Conservation (phyloP, 2,888 invertebrate genomes). For the Rotaria magnacalcarata region DNA sequence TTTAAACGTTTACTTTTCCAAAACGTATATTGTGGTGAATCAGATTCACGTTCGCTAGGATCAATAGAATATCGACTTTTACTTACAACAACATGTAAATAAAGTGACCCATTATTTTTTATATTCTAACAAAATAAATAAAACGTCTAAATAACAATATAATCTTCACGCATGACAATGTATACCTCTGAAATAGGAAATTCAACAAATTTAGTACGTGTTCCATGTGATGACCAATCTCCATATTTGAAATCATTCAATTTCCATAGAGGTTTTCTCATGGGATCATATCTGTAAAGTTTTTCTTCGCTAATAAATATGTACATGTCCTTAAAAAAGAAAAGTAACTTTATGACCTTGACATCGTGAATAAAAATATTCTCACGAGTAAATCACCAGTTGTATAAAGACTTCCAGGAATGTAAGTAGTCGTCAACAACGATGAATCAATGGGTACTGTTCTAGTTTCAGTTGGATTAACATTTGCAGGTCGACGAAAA, state of each 20-base stretch:
- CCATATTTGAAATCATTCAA: constrained; percentile 38
- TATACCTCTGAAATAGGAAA: constrained; percentile 36
- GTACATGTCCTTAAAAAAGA: constrained; percentile 68
- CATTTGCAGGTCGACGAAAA: constrained; percentile 67
- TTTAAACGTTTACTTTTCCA: constrained; percentile 65
- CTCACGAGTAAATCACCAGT: constrained; percentile 73
- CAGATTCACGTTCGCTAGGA: constrained; percentile 63
- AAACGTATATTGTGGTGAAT: constrained; percentile 41
- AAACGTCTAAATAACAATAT: too few species aligned
- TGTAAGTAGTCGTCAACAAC: not conserved
- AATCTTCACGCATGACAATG: too few species aligned
- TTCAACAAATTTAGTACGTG: constrained; percentile 10
- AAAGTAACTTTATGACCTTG: too few species aligned
- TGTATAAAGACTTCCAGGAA: constrained; percentile 57
- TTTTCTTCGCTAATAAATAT: constrained; percentile 78
- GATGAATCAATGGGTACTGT: constrained; percentile 46
- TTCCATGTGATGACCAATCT: constrained; percentile 40
- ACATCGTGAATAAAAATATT: not conserved
- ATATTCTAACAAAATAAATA: constrained; percentile 2
- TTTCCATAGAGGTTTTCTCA: constrained; percentile 48
- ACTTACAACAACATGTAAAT: constrained; percentile 81
- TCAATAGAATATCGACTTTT: constrained; percentile 75
- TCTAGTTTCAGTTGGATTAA: constrained; percentile 58
- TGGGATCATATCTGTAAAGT: constrained; percentile 68
- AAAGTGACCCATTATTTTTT: constrained; percentile 80